Conservation (phyloP, 2,888 invertebrate species). For the Ptychoptera contaminata region DNA sequence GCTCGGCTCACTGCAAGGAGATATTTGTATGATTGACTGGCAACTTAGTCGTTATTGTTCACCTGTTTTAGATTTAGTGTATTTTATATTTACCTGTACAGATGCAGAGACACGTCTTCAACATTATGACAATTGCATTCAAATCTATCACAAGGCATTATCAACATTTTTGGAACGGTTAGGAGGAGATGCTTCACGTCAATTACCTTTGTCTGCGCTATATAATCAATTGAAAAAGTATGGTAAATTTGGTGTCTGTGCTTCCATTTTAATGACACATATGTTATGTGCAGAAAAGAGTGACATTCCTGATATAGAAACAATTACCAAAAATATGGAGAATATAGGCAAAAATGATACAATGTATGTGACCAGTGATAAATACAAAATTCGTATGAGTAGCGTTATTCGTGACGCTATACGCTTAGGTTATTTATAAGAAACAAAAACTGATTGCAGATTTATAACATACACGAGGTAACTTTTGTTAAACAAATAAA, state of each 20-base stretch:
- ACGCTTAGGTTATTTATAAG: constrained; percentile 9
- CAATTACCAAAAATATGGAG: background rate
- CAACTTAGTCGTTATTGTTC: constrained; percentile 8
- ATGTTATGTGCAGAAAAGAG: constrained; percentile 5
- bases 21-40: constrained; percentile 8
- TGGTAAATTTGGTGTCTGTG: constrained; percentile 7
- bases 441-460: too few relatives aligned
- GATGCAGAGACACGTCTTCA: constrained; percentile 7
- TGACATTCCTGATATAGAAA: constrained; percentile 6
- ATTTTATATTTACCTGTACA: constrained; percentile 8
- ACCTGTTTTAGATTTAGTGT: constrained; percentile 8
- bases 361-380: too few relatives aligned
- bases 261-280: constrained; percentile 4
- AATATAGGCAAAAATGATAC: too few relatives aligned
- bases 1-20: too few relatives aligned
- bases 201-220: constrained; percentile 9
- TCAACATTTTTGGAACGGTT: constrained; percentile 7
- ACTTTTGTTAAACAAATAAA: too few relatives aligned
- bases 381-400: constrained; percentile 6
- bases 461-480: too few relatives aligned
- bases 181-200: constrained; percentile 6
- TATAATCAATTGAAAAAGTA: constrained; percentile 7
- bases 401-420: constrained; percentile 6
- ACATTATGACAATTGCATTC: constrained; percentile 8
- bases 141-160: constrained; percentile 8